phyloP scores from a whole-genome alignment of 2,797 vertebrate genomes.

The Geotrypetes seraphini region DNA sequence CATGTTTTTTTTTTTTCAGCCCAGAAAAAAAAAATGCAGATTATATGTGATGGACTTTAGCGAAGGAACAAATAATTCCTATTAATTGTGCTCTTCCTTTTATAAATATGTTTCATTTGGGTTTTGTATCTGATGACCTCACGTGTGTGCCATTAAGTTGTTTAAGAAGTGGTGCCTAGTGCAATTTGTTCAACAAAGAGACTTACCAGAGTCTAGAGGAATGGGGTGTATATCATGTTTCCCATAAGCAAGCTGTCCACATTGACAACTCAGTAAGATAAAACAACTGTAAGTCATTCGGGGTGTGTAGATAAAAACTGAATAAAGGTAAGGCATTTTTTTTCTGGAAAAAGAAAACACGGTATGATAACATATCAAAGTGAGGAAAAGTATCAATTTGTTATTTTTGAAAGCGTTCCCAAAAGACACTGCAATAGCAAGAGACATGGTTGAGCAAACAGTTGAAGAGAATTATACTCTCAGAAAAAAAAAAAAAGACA shows the following conservation, averaged over 20 bases:
- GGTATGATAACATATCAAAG: conserved; percentile 1
- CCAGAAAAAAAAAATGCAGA: conserved; percentile 54
- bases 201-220: conserved; percentile 16
- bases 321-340: conserved; percentile 12
- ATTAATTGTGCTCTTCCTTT: conserved; percentile 44
- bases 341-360: conserved; percentile 19
- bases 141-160: conserved; percentile 29
- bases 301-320: neutral
- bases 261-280: conserved; percentile 1
- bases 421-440: conserved; percentile 5
- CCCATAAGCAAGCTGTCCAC: no score
- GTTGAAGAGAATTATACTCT: conserved; percentile 10
- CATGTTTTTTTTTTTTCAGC: conserved; percentile 31
- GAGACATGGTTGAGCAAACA: no score
- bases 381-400: conserved; percentile 10
- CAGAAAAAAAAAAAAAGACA: no score
- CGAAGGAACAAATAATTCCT: conserved; percentile 45
- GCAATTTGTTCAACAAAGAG: conserved; percentile 26
- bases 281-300: conserved; percentile 4
- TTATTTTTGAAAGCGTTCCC: conserved; percentile 2
- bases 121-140: conserved; percentile 24
- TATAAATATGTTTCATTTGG: conserved; percentile 39
- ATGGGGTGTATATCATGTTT: neutral
- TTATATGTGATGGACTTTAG: conserved; percentile 56
- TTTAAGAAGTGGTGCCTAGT: conserved; percentile 26